Evolutionary conservation across 92 coral and sea anemone species (phyloP).

Genomic region (Muricea muricata): DNA sequence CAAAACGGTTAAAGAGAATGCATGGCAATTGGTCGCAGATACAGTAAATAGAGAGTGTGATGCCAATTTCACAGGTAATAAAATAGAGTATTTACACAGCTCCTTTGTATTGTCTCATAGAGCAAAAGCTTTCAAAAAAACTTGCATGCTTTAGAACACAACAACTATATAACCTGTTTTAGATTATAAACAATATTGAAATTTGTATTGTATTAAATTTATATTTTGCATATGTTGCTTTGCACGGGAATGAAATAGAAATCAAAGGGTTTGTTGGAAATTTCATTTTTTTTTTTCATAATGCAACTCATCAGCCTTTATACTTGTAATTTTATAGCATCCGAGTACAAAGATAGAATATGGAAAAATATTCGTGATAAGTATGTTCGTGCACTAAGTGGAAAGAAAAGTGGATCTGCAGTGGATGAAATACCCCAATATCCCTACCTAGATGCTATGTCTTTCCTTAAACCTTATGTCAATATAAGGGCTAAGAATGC

Average conservation of each 20-base stretch:
- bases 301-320: not conserved
- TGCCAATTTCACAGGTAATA: not conserved
- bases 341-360: slow-evolving; percentile 70
- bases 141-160: too few relatives aligned
- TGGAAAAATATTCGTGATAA: slow-evolving; percentile 71
- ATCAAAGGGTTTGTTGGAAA: too few relatives aligned
- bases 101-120: too few relatives aligned
- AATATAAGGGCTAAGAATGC: slow-evolving; percentile 42
- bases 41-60: slow-evolving; percentile 12
- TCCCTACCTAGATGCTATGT: slow-evolving; percentile 46
- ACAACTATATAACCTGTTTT: too few relatives aligned
- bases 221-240: too few relatives aligned
- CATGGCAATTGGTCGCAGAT: slow-evolving; percentile 49
- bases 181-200: too few relatives aligned
- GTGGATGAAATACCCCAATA: slow-evolving; percentile 33
- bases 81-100: not conserved
- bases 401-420: not conserved
- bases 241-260: too few relatives aligned
- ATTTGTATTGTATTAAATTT: too few relatives aligned
- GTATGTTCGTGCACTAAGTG: slow-evolving; percentile 57
- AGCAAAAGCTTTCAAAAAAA: too few relatives aligned
- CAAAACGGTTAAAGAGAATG: slow-evolving; percentile 45
- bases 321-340: slow-evolving; percentile 24
- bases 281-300: too few relatives aligned
- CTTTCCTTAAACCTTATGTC: slow-evolving; percentile 53